These are phyloP conservation scores for Heliocidaris tuberculata DNA, from an alignment of 35 echinoderm and acorn worm species.

Conservation along the genomic window DNA sequence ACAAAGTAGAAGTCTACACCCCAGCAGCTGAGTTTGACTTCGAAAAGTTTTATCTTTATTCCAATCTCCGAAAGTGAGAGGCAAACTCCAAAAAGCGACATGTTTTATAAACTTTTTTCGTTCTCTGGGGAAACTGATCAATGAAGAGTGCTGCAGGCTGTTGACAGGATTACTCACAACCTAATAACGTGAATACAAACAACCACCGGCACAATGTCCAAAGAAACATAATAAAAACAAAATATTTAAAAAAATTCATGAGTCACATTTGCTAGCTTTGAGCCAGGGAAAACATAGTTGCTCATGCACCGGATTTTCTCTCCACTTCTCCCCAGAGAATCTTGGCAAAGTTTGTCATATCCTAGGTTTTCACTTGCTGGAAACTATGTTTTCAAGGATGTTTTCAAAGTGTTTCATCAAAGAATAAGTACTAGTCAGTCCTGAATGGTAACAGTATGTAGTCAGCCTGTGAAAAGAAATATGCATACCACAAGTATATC, in stretches of 20 bases:
- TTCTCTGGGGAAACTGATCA: neutral
- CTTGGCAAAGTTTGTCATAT: neutral
- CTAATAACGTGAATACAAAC: neutral
- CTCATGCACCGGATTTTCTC: neutral
- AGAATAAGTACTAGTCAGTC: neutral
- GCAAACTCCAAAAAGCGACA: neutral
- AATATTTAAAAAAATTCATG: neutral
- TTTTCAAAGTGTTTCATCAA: neutral
- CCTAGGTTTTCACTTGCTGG: neutral
- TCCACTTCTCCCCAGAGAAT: neutral
- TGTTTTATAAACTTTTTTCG: neutral
- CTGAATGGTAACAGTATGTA: neutral
- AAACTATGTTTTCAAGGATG: neutral
- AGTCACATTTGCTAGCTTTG: neutral
- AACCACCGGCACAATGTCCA: neutral
- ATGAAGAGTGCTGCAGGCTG: neutral
- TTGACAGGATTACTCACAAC: neutral
- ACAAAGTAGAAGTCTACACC: neutral
- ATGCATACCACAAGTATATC: neutral
- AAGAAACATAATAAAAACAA: neutral
- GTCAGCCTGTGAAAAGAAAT: neutral
- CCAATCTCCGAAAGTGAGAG: neutral
- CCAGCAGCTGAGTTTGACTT: neutral
- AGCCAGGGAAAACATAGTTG: neutral
- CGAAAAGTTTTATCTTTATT: neutral